Evolutionary conservation across 2,113 vertebrate genomes (phyloP).

Genomic region (Chauna torquata): DNA sequence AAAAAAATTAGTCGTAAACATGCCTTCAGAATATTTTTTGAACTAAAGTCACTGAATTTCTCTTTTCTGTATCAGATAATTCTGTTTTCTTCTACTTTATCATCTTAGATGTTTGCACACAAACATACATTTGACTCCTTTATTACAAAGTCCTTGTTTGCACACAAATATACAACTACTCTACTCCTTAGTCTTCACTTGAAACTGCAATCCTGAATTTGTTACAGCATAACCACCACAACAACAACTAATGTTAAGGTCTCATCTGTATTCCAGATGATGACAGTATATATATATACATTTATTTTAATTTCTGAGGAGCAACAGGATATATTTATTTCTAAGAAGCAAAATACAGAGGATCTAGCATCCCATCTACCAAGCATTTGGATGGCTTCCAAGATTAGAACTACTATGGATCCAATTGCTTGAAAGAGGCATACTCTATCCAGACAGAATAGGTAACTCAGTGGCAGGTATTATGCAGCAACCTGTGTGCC

Average conservation of each 20-base stretch:
- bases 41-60: not conserved
- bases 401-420: not conserved
- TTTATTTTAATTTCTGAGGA: not conserved
- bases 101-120: not conserved
- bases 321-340: not conserved
- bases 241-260: not conserved
- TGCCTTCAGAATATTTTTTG: not conserved
- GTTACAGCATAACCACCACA: not conserved
- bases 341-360: not conserved
- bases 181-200: not conserved
- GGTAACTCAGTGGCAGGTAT: not conserved
- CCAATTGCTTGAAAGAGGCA: not conserved
- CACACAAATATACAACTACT: not conserved
- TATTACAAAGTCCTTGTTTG: not conserved
- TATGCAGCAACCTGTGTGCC: not conserved
- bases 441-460: not conserved
- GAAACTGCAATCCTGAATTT: not conserved
- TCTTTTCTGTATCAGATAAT: not conserved
- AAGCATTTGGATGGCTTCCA: not conserved
- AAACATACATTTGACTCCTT: not conserved
- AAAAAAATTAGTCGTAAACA: not conserved
- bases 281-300: not conserved
- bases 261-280: not conserved
- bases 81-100: no score
- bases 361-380: not conserved